These are phyloP conservation scores for Cheilosia urbana DNA, from an alignment of 2,888 invertebrate genomes.

Conservation along the genomic window DNA sequence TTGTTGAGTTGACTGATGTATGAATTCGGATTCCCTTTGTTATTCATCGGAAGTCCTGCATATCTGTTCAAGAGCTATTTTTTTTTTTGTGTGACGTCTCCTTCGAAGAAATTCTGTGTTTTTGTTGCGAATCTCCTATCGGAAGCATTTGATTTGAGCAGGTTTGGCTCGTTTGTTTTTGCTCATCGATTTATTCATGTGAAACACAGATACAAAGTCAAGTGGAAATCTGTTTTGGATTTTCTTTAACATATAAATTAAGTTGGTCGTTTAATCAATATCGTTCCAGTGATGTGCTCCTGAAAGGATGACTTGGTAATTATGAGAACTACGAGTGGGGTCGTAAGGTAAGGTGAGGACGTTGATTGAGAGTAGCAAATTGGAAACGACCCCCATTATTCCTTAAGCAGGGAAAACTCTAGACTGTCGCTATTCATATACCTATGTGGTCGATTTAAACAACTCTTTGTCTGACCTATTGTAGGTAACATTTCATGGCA, in stretches of 20 bases:
- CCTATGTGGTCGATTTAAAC: too few species aligned
- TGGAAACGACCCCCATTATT: too few species aligned
- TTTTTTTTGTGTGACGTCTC: conserved; percentile 7
- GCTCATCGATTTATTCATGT: conserved; percentile 65
- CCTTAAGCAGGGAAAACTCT: too few species aligned
- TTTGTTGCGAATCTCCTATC: conserved; percentile 46
- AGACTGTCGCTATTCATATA: too few species aligned
- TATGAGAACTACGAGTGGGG: neutral
- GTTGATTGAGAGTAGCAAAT: too few species aligned
- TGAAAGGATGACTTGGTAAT: conserved; percentile 14
- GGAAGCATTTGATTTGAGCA: conserved; percentile 60
- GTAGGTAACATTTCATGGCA: too few species aligned
- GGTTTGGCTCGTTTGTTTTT: conserved; percentile 47
- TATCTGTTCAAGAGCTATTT: conserved; percentile 46
- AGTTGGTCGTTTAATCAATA: conserved; percentile 45
- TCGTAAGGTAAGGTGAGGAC: too few species aligned
- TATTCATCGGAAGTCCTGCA: conserved; percentile 59
- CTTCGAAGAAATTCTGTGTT: conserved; percentile 31
- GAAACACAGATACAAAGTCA: conserved; percentile 56
- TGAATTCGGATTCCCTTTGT: conserved; percentile 57
- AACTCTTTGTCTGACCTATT: too few species aligned
- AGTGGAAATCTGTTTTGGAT: conserved; percentile 60
- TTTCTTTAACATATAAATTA: conserved; percentile 53
- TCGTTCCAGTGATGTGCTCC: neutral
- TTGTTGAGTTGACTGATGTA: conserved; percentile 50